These are phyloP conservation scores for Antechinus flavipes DNA, from an alignment of 2,113 vertebrate species.

Conservation along the genomic window DNA sequence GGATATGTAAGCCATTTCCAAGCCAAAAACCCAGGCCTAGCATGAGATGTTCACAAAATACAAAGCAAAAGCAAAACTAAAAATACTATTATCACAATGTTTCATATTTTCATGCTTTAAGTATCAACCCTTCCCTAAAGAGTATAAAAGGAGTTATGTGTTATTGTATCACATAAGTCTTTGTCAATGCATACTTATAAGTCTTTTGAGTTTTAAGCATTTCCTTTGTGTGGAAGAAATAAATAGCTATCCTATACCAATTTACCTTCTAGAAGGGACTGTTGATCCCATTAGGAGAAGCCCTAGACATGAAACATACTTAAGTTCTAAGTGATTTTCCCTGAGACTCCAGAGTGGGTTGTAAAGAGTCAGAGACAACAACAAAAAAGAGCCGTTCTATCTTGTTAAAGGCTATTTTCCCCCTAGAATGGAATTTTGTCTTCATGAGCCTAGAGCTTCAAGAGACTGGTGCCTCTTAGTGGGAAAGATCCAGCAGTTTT, in stretches of 20 bases:
- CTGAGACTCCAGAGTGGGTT: neutral
- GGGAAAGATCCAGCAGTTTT: neutral
- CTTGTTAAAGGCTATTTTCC: neutral
- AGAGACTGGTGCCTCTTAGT: neutral
- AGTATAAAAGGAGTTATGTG: neutral
- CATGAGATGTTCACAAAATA: neutral
- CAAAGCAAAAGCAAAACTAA: neutral
- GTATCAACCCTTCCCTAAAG: neutral
- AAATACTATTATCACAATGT: neutral
- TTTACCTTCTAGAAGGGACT: neutral
- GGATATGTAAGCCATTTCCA: neutral
- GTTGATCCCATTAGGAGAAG: neutral
- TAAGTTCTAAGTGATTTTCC: constrained; percentile 1
- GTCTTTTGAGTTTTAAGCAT: neutral
- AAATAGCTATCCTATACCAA: neutral
- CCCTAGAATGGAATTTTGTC: neutral
- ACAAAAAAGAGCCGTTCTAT: neutral
- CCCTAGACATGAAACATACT: neutral
- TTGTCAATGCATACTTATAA: neutral
- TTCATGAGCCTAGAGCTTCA: neutral
- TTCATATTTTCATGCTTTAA: neutral
- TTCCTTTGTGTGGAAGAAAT: neutral
- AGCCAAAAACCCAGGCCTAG: neutral
- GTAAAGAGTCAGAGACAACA: neutral
- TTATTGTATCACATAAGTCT: neutral